Evolutionary conservation across 1,140 invertebrate genomes (phyloP).

Genomic region (Caenorhabditis brenneri): DNA sequence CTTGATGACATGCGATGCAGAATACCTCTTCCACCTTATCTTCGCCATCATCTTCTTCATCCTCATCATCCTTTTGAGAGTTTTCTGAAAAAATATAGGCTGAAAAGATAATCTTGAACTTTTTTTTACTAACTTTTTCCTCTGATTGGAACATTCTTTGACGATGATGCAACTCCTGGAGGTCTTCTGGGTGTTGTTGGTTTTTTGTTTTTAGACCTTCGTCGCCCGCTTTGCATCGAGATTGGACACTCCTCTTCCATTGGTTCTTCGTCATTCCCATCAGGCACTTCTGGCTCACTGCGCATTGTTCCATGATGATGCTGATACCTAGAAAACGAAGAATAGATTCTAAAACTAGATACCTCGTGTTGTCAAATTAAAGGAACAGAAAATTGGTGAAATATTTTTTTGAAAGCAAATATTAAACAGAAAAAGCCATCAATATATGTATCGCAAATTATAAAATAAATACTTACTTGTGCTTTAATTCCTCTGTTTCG

Average conservation of each 20-base stretch:
- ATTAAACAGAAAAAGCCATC: too few species aligned
- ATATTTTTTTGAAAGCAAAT: too few species aligned
- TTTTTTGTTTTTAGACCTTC: conserved; percentile 53
- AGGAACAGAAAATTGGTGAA: too few species aligned
- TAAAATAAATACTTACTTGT: neutral
- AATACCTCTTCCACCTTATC: conserved; percentile 81
- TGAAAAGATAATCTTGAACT: neutral
- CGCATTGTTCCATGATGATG: conserved; percentile 29
- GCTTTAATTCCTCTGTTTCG: neutral
- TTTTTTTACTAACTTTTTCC: conserved; percentile 9
- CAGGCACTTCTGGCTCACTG: neutral
- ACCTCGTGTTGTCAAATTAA: too few species aligned
- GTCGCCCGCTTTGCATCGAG: conserved; percentile 30
- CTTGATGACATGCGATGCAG: conserved; percentile 88
- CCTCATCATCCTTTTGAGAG: conserved; percentile 65
- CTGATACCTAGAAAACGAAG: neutral
- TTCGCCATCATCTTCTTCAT: conserved; percentile 68
- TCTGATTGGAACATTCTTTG: neutral
- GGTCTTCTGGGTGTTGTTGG: conserved; percentile 62
- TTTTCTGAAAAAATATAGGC: conserved; percentile 1
- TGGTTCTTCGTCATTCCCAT: neutral
- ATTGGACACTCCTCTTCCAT: neutral
- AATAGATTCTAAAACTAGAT: too few species aligned
- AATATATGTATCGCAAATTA: too few species aligned
- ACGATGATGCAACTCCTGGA: neutral